phyloP scores from a whole-genome alignment of 2,888 invertebrate species.

The Cephus pygmeus region DNA sequence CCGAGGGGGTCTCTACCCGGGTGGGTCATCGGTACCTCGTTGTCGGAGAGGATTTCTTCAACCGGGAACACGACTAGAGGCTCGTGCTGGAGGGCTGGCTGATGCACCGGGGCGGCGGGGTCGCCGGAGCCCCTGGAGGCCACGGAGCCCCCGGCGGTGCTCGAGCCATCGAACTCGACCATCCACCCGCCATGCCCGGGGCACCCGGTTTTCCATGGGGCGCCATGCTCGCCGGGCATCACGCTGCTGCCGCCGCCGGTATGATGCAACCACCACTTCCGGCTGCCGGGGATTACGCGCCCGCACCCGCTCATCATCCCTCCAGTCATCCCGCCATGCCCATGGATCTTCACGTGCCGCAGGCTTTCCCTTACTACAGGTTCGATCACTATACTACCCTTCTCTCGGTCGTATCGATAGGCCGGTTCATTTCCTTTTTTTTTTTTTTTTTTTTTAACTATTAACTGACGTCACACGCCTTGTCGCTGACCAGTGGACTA shows the following conservation, averaged over 20 bases:
- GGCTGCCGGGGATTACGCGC: constrained; percentile 53
- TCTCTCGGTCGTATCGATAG: too few species aligned
- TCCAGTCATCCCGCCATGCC: constrained; percentile 74
- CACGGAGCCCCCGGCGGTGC: constrained; percentile 74
- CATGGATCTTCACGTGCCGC: constrained; percentile 93
- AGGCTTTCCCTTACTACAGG: constrained; percentile 93
- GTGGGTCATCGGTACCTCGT: constrained; percentile 50
- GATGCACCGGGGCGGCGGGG: constrained; percentile 84
- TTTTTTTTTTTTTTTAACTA: too few species aligned
- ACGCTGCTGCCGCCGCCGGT: constrained; percentile 70
- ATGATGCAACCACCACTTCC: constrained; percentile 72
- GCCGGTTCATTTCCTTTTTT: too few species aligned
- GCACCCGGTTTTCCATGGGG: constrained; percentile 62
- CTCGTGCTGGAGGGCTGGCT: constrained; percentile 67
- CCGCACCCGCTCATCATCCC: constrained; percentile 69
- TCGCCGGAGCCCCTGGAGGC: constrained; percentile 83
- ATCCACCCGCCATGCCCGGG: constrained; percentile 41
- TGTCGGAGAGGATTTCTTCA: constrained; percentile 51
- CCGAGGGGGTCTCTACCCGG: constrained; percentile 38
- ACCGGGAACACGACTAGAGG: constrained; percentile 39
- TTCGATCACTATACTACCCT: constrained; percentile 50
- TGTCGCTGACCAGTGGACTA: too few species aligned
- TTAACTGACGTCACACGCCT: too few species aligned
- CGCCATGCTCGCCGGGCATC: constrained; percentile 64
- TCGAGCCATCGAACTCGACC: constrained; percentile 20